Percentiles rank a stretch among this genome's conserved stretches.
phyloP scores from a whole-genome alignment of 1,140 invertebrate species.

The Sycophaga agraensis region DNA sequence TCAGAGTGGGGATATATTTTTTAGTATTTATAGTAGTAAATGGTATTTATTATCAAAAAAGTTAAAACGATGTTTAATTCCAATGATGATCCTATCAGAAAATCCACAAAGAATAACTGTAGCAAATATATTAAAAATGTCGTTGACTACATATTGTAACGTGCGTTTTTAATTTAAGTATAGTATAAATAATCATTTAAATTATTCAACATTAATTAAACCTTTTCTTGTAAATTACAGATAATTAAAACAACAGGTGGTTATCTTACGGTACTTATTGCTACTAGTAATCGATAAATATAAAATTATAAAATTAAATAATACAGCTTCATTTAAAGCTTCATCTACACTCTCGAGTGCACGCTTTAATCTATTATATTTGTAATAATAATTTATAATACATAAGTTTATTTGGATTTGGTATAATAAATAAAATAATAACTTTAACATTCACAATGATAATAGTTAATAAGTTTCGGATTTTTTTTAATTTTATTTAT shows the following conservation, averaged over 20 bases:
- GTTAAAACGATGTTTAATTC: neutral
- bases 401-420: too few relatives aligned
- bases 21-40: neutral
- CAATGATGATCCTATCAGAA: neutral
- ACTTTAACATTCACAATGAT: too few relatives aligned
- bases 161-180: neutral
- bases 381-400: too few relatives aligned
- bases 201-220: too few relatives aligned
- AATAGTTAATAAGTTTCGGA: too few relatives aligned
- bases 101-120: neutral
- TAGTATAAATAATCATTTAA: too few relatives aligned
- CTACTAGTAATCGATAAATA: neutral
- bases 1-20: neutral
- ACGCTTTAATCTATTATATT: too few relatives aligned
- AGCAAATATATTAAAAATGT: constrained; percentile 2
- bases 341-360: too few relatives aligned
- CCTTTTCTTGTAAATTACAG: neutral
- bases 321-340: too few relatives aligned
- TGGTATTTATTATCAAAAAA: neutral
- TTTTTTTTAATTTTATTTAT: too few relatives aligned
- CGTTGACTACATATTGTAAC: neutral
- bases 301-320: too few relatives aligned
- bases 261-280: neutral
- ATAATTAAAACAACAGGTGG: neutral
- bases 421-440: too few relatives aligned